Evolutionary conservation across 1,140 invertebrate species (phyloP).

Genomic region (Lepidurus apus): DNA sequence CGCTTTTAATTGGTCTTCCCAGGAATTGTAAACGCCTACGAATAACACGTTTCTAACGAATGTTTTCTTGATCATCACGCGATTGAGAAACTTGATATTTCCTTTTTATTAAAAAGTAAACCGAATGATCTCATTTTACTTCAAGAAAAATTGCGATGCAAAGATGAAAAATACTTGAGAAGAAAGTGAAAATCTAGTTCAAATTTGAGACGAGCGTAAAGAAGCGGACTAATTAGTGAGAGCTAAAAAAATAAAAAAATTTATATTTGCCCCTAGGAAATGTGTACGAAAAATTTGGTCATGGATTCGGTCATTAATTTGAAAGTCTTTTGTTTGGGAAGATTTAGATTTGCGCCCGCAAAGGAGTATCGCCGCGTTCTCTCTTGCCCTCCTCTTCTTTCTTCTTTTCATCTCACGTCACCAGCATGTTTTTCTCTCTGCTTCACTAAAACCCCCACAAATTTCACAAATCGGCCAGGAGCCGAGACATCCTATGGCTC

Average conservation of each 20-base stretch:
- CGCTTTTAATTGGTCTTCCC: background rate
- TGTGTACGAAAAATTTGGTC: background rate
- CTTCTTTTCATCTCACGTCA: background rate
- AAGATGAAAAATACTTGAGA: background rate
- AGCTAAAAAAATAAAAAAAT: background rate
- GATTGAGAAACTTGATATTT: too few species aligned
- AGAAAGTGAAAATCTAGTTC: background rate
- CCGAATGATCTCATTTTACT: too few species aligned
- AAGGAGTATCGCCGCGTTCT: background rate
- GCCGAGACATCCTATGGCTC: background rate
- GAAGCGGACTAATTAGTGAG: background rate
- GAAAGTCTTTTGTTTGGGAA: background rate
- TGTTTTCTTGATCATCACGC: too few species aligned
- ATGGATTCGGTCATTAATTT: slow-evolving; percentile 9
- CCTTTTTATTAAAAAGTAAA: too few species aligned
- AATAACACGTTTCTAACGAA: background rate
- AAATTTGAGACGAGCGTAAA: too few species aligned
- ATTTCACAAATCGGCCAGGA: background rate
- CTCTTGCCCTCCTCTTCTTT: background rate
- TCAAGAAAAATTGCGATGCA: background rate
- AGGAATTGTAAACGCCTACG: background rate
- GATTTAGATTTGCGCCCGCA: background rate
- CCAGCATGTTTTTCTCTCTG: background rate
- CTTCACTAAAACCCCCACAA: background rate
- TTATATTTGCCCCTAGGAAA: background rate